Evolutionary conservation across 2,888 invertebrate genomes (phyloP).

Genomic region (Eugnorisma glareosa): DNA sequence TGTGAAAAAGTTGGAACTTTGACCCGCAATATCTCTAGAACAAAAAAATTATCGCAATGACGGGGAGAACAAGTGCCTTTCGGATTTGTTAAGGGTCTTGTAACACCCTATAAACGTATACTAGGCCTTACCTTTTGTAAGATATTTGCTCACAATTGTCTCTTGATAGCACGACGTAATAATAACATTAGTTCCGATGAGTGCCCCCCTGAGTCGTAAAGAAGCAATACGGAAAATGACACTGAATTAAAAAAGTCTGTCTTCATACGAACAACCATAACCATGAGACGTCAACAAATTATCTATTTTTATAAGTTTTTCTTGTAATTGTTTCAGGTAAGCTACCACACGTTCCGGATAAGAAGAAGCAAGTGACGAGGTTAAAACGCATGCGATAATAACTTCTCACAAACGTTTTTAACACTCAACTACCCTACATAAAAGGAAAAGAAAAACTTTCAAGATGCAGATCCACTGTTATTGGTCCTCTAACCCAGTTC

Average conservation of each 20-base stretch:
- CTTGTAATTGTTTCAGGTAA: conserved; percentile 53
- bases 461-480: conserved; percentile 41
- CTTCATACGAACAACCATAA: not conserved
- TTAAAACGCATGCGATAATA: not conserved
- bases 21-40: too few relatives aligned
- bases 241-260: conserved; percentile 17
- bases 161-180: not conserved
- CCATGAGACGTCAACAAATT: not conserved
- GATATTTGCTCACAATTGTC: not conserved
- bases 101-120: too few relatives aligned
- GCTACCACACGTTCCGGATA: not conserved
- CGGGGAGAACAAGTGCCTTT: too few relatives aligned
- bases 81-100: too few relatives aligned
- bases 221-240: conserved; percentile 23
- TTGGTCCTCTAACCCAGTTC: conserved; percentile 29
- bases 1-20: too few relatives aligned
- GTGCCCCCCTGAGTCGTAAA: conserved; percentile 1
- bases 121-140: not conserved
- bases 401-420: conserved; percentile 4
- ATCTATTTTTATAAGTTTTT: not conserved
- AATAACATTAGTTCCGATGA: conserved; percentile 3
- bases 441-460: conserved; percentile 24
- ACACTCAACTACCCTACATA: conserved; percentile 9
- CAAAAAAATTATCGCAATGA: too few relatives aligned
- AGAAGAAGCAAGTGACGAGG: conserved; percentile 1